A percentile compares a stretch with the other conserved stretches of the same genome.
These are phyloP conservation scores for Dolichoris vasculosae DNA, from an alignment of 1,140 invertebrate genomes.

Conservation along the genomic window DNA sequence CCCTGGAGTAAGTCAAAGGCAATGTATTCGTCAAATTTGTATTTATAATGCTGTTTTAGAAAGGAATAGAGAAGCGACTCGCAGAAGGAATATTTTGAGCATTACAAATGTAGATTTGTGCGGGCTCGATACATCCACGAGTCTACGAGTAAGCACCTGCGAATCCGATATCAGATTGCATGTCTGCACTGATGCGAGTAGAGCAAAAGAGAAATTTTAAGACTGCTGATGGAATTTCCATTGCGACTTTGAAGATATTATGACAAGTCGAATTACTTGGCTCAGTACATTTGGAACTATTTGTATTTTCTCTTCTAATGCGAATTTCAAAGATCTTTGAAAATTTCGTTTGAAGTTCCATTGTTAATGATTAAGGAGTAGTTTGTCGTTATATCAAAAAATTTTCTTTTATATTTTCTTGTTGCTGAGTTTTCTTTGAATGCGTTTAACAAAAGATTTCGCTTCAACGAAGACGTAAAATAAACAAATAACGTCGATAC, in stretches of 20 bases:
- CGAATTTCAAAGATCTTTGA: background rate
- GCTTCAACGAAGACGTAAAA: no score
- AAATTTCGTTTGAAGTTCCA: background rate
- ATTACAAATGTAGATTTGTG: conserved; percentile 13
- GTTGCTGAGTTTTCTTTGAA: no score
- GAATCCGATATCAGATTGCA: conserved; percentile 26
- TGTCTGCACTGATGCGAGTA: background rate
- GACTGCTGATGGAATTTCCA: conserved; percentile 30
- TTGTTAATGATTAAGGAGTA: background rate
- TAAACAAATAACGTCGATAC: no score
- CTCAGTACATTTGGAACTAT: background rate
- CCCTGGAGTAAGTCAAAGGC: background rate
- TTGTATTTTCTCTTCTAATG: background rate
- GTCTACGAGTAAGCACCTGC: background rate
- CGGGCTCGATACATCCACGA: background rate
- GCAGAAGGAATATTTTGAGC: background rate
- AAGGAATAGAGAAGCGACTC: background rate
- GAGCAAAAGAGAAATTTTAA: background rate
- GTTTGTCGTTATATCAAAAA: no score
- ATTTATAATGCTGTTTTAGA: background rate
- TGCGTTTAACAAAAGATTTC: no score
- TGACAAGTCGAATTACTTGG: background rate
- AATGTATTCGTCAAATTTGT: background rate
- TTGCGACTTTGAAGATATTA: conserved; percentile 16
- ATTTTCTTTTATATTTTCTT: no score